A percentile compares a stretch with the other conserved stretches of the same genome.
These are phyloP conservation scores for Murina feae DNA, from an alignment of 2,113 vertebrate genomes.

Conservation along the genomic window DNA sequence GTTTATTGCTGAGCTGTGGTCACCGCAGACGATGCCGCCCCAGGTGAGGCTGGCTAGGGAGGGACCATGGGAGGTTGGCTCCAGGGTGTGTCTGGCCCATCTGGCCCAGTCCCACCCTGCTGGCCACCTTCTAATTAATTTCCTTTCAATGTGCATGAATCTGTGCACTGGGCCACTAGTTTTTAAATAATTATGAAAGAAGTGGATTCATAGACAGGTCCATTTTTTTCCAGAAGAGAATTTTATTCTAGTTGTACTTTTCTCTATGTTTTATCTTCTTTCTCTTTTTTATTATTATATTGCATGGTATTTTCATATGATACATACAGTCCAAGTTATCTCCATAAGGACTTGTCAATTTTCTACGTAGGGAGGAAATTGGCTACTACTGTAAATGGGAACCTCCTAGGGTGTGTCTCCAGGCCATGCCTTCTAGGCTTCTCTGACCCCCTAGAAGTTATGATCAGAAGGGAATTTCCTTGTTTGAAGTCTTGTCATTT, in stretches of 20 bases:
- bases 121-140: no score
- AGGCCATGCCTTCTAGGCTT: not conserved
- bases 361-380: not conserved
- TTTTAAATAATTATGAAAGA: not conserved
- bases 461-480: slow-evolving; percentile 50
- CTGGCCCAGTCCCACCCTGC: no score
- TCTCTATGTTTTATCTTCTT: not conserved
- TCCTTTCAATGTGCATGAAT: no score
- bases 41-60: no score
- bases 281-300: not conserved
- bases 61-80: no score
- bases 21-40: no score
- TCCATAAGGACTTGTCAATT: not conserved
- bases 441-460: not conserved
- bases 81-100: no score
- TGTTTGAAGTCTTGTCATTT: not conserved
- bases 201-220: not conserved
- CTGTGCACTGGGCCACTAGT: not conserved
- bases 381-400: not conserved
- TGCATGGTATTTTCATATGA: not conserved
- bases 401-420: not conserved
- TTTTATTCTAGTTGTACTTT: slow-evolving; percentile 1
- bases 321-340: not conserved
- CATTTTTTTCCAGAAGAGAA: not conserved
- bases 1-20: no score